These are phyloP conservation scores for Bos taurus DNA, from an alignment of 2,113 vertebrate species.

Conservation along the genomic window DNA sequence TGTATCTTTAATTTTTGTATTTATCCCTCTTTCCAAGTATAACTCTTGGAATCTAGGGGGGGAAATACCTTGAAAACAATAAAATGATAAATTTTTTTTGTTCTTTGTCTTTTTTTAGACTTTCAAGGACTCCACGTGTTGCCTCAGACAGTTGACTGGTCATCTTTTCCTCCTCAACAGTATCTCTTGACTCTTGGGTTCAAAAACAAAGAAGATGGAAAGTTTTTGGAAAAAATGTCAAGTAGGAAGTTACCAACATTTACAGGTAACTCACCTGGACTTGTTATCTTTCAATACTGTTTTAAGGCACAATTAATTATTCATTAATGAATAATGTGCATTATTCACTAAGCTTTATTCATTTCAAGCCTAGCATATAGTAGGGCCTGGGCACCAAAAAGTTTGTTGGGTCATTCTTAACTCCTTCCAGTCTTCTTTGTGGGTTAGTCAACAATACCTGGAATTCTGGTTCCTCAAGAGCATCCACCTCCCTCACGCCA, in stretches of 20 bases:
- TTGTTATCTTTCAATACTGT: not conserved
- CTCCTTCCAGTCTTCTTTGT: not conserved
- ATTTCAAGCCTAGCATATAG: not conserved
- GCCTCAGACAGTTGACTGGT: constrained; percentile 76
- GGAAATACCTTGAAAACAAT: not conserved
- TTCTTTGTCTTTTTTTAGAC: constrained; percentile 67
- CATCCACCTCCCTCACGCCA: not conserved
- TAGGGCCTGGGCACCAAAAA: not conserved
- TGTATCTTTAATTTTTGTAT: not conserved
- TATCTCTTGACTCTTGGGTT: constrained; percentile 81
- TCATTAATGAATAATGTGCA: not conserved
- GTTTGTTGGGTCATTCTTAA: not conserved
- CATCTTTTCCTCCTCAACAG: constrained; percentile 55
- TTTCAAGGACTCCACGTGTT: constrained; percentile 71
- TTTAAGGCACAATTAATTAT: not conserved
- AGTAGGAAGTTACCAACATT: constrained; percentile 74
- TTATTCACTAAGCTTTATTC: not conserved
- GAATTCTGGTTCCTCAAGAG: not conserved
- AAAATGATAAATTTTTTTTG: not conserved
- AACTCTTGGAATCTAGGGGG: not conserved
- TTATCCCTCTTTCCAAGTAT: not conserved
- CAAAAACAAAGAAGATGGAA: constrained; percentile 75
- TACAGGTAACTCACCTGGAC: constrained; percentile 66
- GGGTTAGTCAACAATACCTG: not conserved
- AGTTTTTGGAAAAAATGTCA: constrained; percentile 76